Base-by-base conservation (phyloP, 2,113 vertebrate genomes). In the Mus spicilegus region DNA sequence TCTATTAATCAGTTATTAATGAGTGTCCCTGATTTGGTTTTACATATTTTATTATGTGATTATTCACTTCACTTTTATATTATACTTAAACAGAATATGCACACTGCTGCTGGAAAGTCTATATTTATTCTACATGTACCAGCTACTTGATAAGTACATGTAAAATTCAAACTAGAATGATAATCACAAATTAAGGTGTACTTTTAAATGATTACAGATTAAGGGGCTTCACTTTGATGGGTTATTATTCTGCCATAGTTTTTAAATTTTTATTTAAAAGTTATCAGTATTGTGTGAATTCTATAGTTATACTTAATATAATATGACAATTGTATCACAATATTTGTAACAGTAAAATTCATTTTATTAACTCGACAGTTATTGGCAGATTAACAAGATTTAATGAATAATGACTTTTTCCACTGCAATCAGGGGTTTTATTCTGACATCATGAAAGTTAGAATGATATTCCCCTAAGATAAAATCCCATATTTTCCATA, bases 261-360 rank as follows among this genome's bases (percentile, higher is more conserved):
- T 24, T 95, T 14, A 61, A 61, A 46, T 94, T 87, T 14, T 2
- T 63, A 63, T 61, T 92, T 81, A 93, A 94, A 94, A 85, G 28
- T 54, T 90, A 94, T 91, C 73, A 67, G 2, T 76, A 92, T 92
- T 94, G 73, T 51, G 9, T 58, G 51, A 14, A 89, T 65, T 93
- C n/a, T 91, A 16, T 19, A 89, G 11, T 82, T 93, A 87, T 80
- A 95, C 13, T 20, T 51, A 76, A n/a, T 89, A 17, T 70, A 20
- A 94, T 49, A 42, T 87, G 19, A 96, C 61, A 92, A 63, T 63
- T 97, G 42, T 90, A 93, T 72, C 81, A 93, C 87, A 92, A 95
- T 97, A 95, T 92, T 89, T 97, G 22, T 63, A 39, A 92, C 82
- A 81, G 30, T 93, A 73, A 97, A 96, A 86, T 95, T 9, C 61